A percentile compares a stretch with the other conserved stretches of the same genome.
Evolutionary conservation across 92 coral and sea anemone species (phyloP).

Genomic region (Porites evermanni): DNA sequence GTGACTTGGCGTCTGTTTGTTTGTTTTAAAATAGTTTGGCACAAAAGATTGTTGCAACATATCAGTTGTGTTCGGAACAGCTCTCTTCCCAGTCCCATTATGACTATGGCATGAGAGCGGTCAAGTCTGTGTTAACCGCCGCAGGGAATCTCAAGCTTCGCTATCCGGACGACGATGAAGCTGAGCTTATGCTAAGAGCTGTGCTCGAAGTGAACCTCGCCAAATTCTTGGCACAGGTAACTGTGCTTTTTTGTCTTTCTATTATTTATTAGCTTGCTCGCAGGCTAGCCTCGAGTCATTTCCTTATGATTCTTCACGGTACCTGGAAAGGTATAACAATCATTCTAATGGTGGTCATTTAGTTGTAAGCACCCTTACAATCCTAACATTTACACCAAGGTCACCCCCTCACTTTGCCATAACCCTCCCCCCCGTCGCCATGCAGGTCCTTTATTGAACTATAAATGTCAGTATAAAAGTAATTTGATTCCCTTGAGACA

Average conservation of each 20-base stretch:
- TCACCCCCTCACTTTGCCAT: too few species aligned
- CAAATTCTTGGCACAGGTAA: constrained; percentile 95
- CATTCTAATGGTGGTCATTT: too few species aligned
- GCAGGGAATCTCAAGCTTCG: constrained; percentile 98
- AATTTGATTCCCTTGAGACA: too few species aligned
- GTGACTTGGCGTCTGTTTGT: too few species aligned
- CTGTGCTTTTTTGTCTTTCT: background rate
- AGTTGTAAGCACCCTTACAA: too few species aligned
- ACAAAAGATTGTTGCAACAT: constrained; percentile 98
- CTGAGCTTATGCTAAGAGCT: constrained; percentile 95
- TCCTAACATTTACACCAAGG: too few species aligned
- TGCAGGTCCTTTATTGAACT: too few species aligned
- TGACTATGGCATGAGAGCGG: constrained; percentile 99
- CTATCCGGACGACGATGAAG: constrained; percentile 95
- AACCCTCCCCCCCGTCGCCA: too few species aligned
- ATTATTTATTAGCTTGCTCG: background rate
- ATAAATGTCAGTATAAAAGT: too few species aligned
- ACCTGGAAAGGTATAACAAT: too few species aligned
- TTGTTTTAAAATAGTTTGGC: constrained; percentile 74
- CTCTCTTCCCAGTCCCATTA: constrained; percentile 99
- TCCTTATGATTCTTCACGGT: too few species aligned
- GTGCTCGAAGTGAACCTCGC: constrained; percentile 98
- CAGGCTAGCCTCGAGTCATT: too few species aligned
- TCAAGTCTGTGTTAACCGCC: constrained; percentile 97
- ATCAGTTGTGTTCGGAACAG: constrained; percentile 95